Base-by-base conservation (phyloP, 2,113 vertebrate species). In the Chamaetylas fuelleborni region DNA sequence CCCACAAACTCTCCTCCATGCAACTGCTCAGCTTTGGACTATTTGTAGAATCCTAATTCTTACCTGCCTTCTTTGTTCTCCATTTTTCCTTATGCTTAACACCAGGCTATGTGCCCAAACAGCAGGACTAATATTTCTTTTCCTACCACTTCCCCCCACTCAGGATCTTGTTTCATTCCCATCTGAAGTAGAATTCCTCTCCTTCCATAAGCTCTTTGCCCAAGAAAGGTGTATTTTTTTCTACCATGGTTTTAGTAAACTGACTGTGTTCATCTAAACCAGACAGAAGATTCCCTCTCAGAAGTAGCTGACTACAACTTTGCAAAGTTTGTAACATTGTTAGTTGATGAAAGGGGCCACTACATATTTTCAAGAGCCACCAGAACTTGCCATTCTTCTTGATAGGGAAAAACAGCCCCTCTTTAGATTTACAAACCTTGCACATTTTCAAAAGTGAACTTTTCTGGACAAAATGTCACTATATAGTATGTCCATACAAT, bases 41-140 rank as follows among this genome's bases (percentile, higher is more conserved):
- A 13, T 23, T 50, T 0, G 0, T 26, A 45, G 20, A 78, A 40
- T 12, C 25, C n/a, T 29, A 64, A 48, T 26, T 48, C 50, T 76
- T 28, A 24, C 28, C 31, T 66, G 19, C 34, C 25, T 61, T 83
- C 45, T 71, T 58, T 31, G 8, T 14, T 66, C 56, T 74, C 18
- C 60, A 12, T 11, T 66, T 62, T 57, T 43, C 38, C 20, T 62
- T 43, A 31, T 0, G 1, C 9, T 56, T 42, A 69, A 29, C 23
- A 26, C 31, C 29, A 84, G 24, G 19, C 38, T 56, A 29, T 2
- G 2, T 65, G 53, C 26, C 84, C 50, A 36, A 81, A 57, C 1
- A 60, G 23, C 38, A 70, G 8, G 8, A 57, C 47, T 31, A 88
- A 45, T 31, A 33, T 47, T 70, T 73, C 38, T n/a, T 42, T 23